Percentiles rank a stretch among this genome's conserved stretches.
Evolutionary conservation across 1,140 invertebrate species (phyloP).

Genomic region (Tetranychus cinnabarinus): DNA sequence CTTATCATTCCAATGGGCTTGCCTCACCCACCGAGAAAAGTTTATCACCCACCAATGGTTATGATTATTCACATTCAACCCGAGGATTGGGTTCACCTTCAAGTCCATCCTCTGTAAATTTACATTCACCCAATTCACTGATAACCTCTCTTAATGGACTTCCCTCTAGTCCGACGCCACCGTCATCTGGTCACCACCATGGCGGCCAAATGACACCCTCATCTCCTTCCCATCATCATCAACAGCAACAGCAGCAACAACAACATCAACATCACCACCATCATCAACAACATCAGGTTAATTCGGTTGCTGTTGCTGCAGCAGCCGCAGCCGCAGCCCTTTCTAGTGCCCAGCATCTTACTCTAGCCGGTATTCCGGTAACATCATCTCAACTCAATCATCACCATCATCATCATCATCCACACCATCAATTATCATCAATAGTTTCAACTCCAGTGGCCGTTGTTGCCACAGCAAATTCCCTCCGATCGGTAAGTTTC

Average conservation of each 20-base stretch:
- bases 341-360: constrained; percentile 7
- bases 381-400: constrained; percentile 6
- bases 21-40: constrained; percentile 52
- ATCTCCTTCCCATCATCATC: constrained; percentile 2
- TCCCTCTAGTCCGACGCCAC: constrained; percentile 28
- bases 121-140: constrained; percentile 25
- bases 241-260: constrained; percentile 28
- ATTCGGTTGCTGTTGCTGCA: constrained; percentile 15
- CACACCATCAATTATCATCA: neutral
- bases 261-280: neutral
- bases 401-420: constrained; percentile 9
- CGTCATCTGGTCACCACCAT: constrained; percentile 2
- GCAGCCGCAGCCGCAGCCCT: constrained; percentile 15
- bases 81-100: constrained; percentile 27
- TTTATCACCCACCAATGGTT: constrained; percentile 34
- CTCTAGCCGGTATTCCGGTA: constrained; percentile 3
- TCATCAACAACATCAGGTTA: constrained; percentile 9
- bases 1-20: constrained; percentile 55
- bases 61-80: constrained; percentile 33
- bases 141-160: constrained; percentile 23
- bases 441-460: constrained; percentile 18
- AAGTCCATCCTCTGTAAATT: constrained; percentile 20
- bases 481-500: neutral
- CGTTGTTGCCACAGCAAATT: constrained; percentile 11
- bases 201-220: constrained; percentile 19